Conservation (phyloP, 2,113 vertebrate species). For the Gulo gulo region DNA sequence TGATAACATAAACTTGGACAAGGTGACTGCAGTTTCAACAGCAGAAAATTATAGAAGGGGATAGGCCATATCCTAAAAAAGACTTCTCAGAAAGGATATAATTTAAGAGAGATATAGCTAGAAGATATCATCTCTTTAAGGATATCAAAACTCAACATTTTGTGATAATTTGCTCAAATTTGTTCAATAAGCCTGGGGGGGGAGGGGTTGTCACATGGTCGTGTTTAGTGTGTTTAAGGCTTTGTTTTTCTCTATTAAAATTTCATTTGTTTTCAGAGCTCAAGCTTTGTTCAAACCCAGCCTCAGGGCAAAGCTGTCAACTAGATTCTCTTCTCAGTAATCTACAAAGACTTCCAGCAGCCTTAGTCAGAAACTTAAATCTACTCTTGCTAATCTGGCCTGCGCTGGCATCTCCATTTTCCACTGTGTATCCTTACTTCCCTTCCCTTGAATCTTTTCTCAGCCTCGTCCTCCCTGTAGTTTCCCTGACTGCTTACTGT, state of each 20-base stretch:
- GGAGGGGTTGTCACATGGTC: not conserved
- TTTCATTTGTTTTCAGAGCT: not conserved
- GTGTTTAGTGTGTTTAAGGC: not conserved
- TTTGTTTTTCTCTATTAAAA: slow-evolving; percentile 1
- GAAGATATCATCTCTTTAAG: not conserved
- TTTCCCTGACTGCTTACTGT: not conserved
- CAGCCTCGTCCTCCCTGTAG: not conserved
- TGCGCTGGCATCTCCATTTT: not conserved
- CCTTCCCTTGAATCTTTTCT: not conserved
- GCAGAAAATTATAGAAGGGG: not conserved
- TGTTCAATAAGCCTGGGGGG: not conserved
- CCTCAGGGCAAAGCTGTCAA: not conserved
- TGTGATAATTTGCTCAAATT: not conserved
- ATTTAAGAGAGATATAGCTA: not conserved
- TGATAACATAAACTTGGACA: not conserved
- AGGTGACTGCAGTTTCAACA: not conserved
- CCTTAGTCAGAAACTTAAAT: not conserved
- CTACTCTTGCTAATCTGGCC: not conserved
- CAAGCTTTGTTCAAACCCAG: not conserved
- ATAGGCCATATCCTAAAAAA: not conserved
- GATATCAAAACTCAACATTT: not conserved
- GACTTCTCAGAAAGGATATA: not conserved
- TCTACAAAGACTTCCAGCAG: not conserved
- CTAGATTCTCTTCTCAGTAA: not conserved
- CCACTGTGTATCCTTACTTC: not conserved